A percentile compares a stretch with the other conserved stretches of the same genome.
Conservation (phyloP, 2,797 vertebrate genomes). For the Danio aesculapii region DNA sequence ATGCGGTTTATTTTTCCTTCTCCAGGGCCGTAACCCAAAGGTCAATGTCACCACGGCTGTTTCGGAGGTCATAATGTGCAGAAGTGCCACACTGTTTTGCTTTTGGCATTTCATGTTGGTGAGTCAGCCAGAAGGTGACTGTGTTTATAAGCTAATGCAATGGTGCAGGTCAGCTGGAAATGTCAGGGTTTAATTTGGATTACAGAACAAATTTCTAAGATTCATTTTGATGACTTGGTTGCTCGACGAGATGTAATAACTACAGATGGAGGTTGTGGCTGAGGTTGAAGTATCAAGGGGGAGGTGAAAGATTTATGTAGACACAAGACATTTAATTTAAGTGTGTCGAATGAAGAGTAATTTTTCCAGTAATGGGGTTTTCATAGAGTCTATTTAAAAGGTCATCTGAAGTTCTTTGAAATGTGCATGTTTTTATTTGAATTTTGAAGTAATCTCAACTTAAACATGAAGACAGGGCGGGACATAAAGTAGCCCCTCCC, state of each 20-base stretch:
- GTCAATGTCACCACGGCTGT: conserved; percentile 53
- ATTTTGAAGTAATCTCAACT: no score
- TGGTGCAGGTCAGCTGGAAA: conserved; percentile 59
- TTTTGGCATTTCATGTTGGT: conserved; percentile 12
- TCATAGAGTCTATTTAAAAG: neutral
- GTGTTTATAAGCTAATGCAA: conserved; percentile 64
- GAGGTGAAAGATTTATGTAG: conserved; percentile 44
- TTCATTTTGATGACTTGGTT: conserved; percentile 12
- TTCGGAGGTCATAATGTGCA: conserved; percentile 37
- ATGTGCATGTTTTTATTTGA: no score
- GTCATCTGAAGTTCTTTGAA: no score
- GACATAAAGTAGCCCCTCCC: no score
- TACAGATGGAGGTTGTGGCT: conserved; percentile 12
- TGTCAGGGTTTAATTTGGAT: conserved; percentile 62
- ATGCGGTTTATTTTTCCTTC: conserved; percentile 41
- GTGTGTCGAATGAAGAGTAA: conserved; percentile 27
- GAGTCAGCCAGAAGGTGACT: conserved; percentile 30
- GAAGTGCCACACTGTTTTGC: conserved; percentile 34
- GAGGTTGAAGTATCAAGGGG: neutral
- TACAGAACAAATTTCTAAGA: conserved; percentile 47
- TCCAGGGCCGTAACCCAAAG: conserved; percentile 59
- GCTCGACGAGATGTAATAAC: conserved; percentile 9
- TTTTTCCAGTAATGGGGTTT: conserved; percentile 29
- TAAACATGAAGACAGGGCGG: no score
- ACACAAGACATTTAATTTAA: conserved; percentile 4